phyloP scores from a whole-genome alignment of 2,888 invertebrate genomes.

The Chironomus tentans region DNA sequence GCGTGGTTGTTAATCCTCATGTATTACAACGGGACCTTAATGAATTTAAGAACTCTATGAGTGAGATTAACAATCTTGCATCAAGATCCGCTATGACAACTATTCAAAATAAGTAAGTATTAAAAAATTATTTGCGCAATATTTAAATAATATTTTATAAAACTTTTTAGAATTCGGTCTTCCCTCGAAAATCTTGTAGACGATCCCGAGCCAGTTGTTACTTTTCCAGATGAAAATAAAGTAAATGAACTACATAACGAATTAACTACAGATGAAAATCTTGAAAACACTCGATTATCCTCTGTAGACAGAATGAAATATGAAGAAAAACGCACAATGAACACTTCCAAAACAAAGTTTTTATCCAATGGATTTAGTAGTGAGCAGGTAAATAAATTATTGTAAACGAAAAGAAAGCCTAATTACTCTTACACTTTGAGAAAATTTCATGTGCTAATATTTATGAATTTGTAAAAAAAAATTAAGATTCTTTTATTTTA shows the following conservation, averaged over 20 bases:
- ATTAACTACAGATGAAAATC: slow-evolving; percentile 34
- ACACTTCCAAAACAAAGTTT: slow-evolving; percentile 67
- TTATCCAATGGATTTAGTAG: slow-evolving; percentile 75
- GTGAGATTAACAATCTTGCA: slow-evolving; percentile 71
- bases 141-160: too few species aligned
- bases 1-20: slow-evolving; percentile 63
- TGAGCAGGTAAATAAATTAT: slow-evolving; percentile 49
- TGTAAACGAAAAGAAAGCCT: too few species aligned
- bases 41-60: slow-evolving; percentile 70
- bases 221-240: slow-evolving; percentile 72
- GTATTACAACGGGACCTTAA: slow-evolving; percentile 71
- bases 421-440: too few species aligned
- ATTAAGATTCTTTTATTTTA: too few species aligned
- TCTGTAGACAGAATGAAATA: slow-evolving; percentile 61
- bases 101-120: slow-evolving; percentile 29
- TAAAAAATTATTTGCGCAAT: too few species aligned
- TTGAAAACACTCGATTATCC: not conserved
- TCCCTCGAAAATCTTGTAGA: slow-evolving; percentile 74
- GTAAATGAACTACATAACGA: slow-evolving; percentile 39
- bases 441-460: too few species aligned
- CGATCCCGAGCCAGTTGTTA: slow-evolving; percentile 56
- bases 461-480: too few species aligned
- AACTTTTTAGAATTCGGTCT: slow-evolving; percentile 49
- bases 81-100: slow-evolving; percentile 30
- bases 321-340: slow-evolving; percentile 73